phyloP scores from a whole-genome alignment of 2,113 vertebrate species.

The Pitta sordida region DNA sequence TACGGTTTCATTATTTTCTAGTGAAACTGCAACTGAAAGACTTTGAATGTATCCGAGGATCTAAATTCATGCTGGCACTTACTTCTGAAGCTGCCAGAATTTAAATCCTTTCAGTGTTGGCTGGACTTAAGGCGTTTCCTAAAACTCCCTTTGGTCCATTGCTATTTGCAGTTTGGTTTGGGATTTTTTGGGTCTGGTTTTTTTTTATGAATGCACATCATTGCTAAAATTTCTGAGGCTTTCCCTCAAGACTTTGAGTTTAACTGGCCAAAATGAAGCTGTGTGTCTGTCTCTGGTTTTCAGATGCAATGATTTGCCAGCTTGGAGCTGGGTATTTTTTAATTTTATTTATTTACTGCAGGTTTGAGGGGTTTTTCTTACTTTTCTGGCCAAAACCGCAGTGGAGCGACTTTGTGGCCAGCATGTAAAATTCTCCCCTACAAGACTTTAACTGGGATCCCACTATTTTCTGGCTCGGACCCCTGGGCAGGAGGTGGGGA shows the following conservation, averaged over 20 bases:
- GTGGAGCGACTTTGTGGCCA: not conserved
- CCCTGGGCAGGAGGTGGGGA: not conserved
- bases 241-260: not conserved
- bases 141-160: not conserved
- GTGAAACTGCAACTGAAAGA: not conserved
- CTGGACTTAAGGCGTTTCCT: not conserved
- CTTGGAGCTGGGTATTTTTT: not conserved
- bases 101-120: constrained; percentile 4
- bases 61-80: constrained; percentile 30
- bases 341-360: not conserved
- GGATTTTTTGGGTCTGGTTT: too few species aligned
- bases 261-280: not conserved
- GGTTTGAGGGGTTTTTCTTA: not conserved
- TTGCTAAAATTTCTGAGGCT: not conserved
- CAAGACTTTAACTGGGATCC: not conserved
- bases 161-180: not conserved
- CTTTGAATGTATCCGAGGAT: constrained; percentile 8
- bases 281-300: accelerated
- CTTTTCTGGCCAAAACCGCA: not conserved
- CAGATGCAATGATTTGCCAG: not conserved
- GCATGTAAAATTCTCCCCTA: not conserved
- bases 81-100: constrained; percentile 20
- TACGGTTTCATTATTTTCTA: not conserved
- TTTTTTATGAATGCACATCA: not conserved
- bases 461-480: not conserved